Evolutionary conservation across 2,113 vertebrate species (phyloP), one percentile per base, ranked within the genome.

Genomic region (Megaceryle torquata): DNA sequence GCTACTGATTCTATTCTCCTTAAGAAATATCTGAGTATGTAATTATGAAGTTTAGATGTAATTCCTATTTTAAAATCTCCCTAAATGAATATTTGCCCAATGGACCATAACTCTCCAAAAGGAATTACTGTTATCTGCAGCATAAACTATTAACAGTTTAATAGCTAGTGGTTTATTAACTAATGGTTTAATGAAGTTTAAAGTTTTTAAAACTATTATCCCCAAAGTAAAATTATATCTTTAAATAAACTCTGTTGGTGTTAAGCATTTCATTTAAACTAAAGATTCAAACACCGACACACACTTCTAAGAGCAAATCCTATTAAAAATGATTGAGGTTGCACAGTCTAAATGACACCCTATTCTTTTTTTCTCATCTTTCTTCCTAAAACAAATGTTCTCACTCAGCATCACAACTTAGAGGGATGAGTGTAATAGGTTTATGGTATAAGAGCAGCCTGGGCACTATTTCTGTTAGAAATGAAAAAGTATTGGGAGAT

Each of bases 401-500:
- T 93, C 37, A 75, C 43, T 81, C 78, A 64, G 77, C 76, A 95
- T 88, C 46, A 71, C 76, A 93, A 43, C 48, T 85, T 82, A 43
- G 0, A 95, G 65, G 86, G 80, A 79, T 83, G 63, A 94, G 35
- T 88, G 86, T 85, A 95, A 91, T 16, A 89, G 76, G 57, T 76
- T 94, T 90, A 86, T 37, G 21, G 37, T n/a, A 4, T 72, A 95
- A 95, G 4, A 83, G 59, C 71, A 86, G 92, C 50, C 54, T 70
- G 76, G 71, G 75, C 79, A 80, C 71, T 91, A 85, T 61, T 94
- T 86, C 63, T 88, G 35, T 65, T 76, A 82, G 79, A 94, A 94
- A 80, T 91, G 82, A 91, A 96, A 94, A 91, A 63, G 88, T 86
- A 93, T 50, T 90, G 85, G 76, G 44, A 97, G 90, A 96, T 80